phyloP scores from a whole-genome alignment of 1,140 invertebrate genomes.

The Eubasilissa regina region DNA sequence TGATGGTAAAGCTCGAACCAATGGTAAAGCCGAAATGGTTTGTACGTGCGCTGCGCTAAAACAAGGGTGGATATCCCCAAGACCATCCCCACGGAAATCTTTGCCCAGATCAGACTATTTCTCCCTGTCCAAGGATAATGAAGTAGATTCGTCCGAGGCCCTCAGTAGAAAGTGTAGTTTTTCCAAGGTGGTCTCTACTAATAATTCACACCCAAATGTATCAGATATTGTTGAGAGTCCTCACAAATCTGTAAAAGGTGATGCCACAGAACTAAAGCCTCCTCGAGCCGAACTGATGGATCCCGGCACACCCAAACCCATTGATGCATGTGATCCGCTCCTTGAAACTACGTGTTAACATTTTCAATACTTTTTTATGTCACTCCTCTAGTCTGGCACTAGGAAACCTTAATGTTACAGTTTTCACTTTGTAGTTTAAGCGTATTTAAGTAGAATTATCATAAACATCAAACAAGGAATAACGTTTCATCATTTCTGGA shows the following conservation, averaged over 20 bases:
- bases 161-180: slow-evolving; percentile 27
- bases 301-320: slow-evolving; percentile 18
- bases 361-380: slow-evolving; percentile 48
- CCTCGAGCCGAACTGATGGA: slow-evolving; percentile 26
- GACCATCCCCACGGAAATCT: slow-evolving; percentile 50
- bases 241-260: not conserved
- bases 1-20: slow-evolving; percentile 15
- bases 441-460: slow-evolving; percentile 37
- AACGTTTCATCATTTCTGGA: not conserved
- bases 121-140: slow-evolving; percentile 42
- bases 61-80: slow-evolving; percentile 47
- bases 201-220: slow-evolving; percentile 13
- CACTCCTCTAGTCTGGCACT: slow-evolving; percentile 40
- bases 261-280: slow-evolving; percentile 6
- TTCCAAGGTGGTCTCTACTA: slow-evolving; percentile 26
- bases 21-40: slow-evolving; percentile 45
- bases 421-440: slow-evolving; percentile 46
- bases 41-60: slow-evolving; percentile 52
- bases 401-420: slow-evolving; percentile 36
- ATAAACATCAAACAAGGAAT: slow-evolving; percentile 31
- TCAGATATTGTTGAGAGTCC: slow-evolving; percentile 24
- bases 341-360: slow-evolving; percentile 59
- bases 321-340: slow-evolving; percentile 52
- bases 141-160: slow-evolving; percentile 20
- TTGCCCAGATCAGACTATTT: slow-evolving; percentile 47